Evolutionary conservation across 2,113 vertebrate genomes (phyloP), one percentile per base, ranked within the genome.

Genomic region (Cromileptes altivelis): DNA sequence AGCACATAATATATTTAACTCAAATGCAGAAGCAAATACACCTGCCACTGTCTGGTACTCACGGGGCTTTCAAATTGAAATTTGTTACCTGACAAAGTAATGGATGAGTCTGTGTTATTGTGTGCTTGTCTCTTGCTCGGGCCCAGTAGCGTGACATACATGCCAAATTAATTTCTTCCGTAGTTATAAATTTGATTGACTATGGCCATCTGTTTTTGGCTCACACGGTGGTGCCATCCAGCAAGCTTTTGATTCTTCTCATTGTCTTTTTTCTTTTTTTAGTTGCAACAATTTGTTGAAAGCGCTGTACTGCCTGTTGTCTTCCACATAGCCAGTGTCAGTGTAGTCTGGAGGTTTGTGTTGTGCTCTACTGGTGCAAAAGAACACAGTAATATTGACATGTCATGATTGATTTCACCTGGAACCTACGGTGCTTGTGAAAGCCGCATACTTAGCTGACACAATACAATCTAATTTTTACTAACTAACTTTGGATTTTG

Each of bases 181-280:
- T 55, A 17, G 60, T 57, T 74, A 23, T 63, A 47, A 27, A 63
- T 68, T 72, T 68, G 9, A 87, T 81, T 74, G 75, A 82, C 47
- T 75, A 33, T 69, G 57, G 57, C 77, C 64, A 85, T 83, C 53
- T 70, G 5, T 76, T 70, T 75, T 50, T 57, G 30, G 17, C 52
- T 42, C 57, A 56, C 52, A 37, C 50, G 65, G 15, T 33, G 0
- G 0, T 47, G 30, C 14, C 57, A 62, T 62, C 47, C 25, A 42
- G 15, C 30, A 53, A 14, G 27, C 1, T 49, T 53, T 55, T 60
- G 8, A 18, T 70, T 68, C 19, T 12, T 55, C n/a, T 65, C 4
- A 13, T 56, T 25, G 14, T 14, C 14, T 25, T 33, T 76, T 49
- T 62, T 37, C 60, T n/a, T n/a, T n/a, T n/a, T n/a, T 18, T 65